Evolutionary conservation across 1,140 invertebrate species (phyloP), one percentile per base, ranked within the genome.

Genomic region (Potamilus streckersoni): DNA sequence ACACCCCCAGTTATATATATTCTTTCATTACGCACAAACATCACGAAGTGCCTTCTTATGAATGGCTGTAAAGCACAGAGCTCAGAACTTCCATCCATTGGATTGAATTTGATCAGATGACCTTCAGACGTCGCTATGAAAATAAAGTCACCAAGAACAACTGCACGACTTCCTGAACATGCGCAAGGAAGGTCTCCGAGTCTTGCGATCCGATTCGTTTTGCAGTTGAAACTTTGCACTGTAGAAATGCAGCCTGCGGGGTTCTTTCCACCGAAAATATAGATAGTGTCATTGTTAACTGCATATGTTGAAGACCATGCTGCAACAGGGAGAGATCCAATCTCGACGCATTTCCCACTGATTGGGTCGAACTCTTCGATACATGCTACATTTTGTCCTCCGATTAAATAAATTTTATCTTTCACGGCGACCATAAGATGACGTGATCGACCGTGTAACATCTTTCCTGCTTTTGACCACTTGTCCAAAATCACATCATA

Each of bases 21-120:
- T 15, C 75, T 20, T 57, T 69, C 59, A 66, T 77, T 66, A 57
- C 68, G 68, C 1, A 62, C 63, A 58, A 71, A 77, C 75, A 77
- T 77, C 20, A 63, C 70, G 49, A 77, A 77, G 19, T 63, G 31
- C 49, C 61, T 61, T 17, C 70, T 57, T 6, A 57, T 15, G 23
- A 68, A 23, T 13, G 75, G 75, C 17, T 77, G 75, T 27, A 69
- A 63, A 19, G 75, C 56, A 67, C 75, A 77, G 8, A 77, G 75
- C 2, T 31, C 17, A n/a, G 70, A 68, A 38, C 38, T 55, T 14
- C 75, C 70, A n/a, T 20, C 67, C 6, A 69, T 14, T 12, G 75
- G 69, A 38, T 77, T 66, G 49, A 77, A 77, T 20, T 63, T 56
- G n/a, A 77, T 68, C 75, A 77, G 67, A 55, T 77, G 75, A 55